Conservation (phyloP, 1,140 invertebrate genomes). For the Pteromalus puparum region DNA sequence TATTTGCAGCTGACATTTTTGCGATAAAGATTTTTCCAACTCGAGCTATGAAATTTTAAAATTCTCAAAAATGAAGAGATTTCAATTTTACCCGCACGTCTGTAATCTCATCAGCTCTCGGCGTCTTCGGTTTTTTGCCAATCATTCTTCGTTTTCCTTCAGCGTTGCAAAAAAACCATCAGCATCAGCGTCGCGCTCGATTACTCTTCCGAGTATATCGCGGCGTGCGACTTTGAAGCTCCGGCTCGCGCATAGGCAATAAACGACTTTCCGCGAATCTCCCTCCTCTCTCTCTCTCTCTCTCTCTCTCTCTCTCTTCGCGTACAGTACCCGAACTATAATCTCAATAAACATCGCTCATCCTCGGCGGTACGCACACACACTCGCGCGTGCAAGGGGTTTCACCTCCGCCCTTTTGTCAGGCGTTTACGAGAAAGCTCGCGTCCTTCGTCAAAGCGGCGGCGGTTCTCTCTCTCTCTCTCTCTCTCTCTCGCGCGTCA, state of each 20-base stretch:
- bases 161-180: not conserved
- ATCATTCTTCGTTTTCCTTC: slow-evolving; percentile 13
- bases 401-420: slow-evolving; percentile 59
- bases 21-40: no score
- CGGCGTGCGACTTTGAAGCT: slow-evolving; percentile 40
- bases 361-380: slow-evolving; percentile 30
- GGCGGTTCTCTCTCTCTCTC: not conserved
- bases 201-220: slow-evolving; percentile 46
- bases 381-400: not conserved
- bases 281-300: slow-evolving; percentile 3
- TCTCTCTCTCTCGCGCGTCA: slow-evolving; percentile 45
- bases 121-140: not conserved
- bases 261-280: slow-evolving; percentile 66
- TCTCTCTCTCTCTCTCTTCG: no score
- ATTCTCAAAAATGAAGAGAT: no score
- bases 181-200: not conserved
- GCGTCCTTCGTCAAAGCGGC: slow-evolving; percentile 48
- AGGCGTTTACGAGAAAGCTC: slow-evolving; percentile 58
- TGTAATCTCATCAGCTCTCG: not conserved
- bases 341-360: slow-evolving; percentile 71
- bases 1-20: no score
- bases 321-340: slow-evolving; percentile 44
- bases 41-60: no score
- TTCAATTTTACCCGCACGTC: no score
- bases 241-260: slow-evolving; percentile 46